phyloP scores from a whole-genome alignment of 2,797 vertebrate genomes.

The Furcifer pardalis region DNA sequence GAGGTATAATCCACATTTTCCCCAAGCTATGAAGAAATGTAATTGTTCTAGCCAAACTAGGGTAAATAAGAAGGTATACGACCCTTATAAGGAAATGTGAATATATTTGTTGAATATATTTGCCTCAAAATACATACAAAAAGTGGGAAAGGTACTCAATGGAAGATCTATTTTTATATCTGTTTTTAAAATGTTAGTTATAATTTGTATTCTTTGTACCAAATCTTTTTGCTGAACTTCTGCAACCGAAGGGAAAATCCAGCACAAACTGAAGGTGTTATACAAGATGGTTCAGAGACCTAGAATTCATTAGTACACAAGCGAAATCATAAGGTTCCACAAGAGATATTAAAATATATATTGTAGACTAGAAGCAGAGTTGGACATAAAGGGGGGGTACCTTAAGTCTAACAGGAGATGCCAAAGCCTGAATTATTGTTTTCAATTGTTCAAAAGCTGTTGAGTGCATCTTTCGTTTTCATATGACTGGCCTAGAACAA shows the following conservation, averaged over 20 bases:
- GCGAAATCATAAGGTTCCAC: not conserved
- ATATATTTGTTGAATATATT: not conserved
- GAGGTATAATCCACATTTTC: not conserved
- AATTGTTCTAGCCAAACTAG: not conserved
- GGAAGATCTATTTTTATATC: slow-evolving; percentile 10
- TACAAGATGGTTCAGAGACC: not conserved
- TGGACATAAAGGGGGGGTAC: not conserved
- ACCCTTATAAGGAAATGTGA: not conserved
- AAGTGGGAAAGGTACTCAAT: not conserved
- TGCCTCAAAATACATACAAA: not conserved
- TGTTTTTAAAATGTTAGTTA: slow-evolving; percentile 12
- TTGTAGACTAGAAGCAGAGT: not conserved
- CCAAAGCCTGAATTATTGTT: not conserved
- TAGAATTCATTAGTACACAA: slow-evolving; percentile 16
- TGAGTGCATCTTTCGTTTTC: not conserved
- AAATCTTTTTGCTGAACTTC: not conserved
- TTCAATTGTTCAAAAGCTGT: not conserved
- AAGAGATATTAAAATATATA: slow-evolving; percentile 8
- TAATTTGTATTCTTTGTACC: slow-evolving; percentile 26
- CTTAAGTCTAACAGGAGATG: not conserved
- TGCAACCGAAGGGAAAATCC: slow-evolving; percentile 21
- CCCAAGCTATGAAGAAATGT: no score
- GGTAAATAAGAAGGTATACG: not conserved
- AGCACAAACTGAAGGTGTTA: slow-evolving; percentile 23
- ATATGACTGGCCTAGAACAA: not conserved